A percentile compares a stretch with the other conserved stretches of the same genome.
These are phyloP conservation scores for Aphelocoma californica DNA, from an alignment of 2,797 vertebrate genomes.

Conservation along the genomic window DNA sequence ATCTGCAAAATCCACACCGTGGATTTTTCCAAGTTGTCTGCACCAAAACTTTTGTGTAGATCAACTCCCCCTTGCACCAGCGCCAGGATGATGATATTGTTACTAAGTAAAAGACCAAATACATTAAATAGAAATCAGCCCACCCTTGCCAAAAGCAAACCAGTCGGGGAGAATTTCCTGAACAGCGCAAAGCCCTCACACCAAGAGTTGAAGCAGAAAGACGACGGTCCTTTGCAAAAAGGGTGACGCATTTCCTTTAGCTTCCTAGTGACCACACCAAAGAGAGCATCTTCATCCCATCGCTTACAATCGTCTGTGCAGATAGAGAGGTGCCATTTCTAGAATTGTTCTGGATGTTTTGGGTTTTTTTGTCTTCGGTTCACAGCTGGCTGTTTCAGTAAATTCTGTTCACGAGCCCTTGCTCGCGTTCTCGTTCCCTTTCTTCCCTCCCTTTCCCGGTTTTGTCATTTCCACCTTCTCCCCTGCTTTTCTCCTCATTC, in stretches of 20 bases:
- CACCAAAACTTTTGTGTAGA: neutral
- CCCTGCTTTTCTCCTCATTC: neutral
- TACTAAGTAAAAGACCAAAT: neutral
- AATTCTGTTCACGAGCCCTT: neutral
- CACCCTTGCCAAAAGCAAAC: neutral
- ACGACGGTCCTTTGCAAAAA: neutral
- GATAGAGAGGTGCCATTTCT: neutral
- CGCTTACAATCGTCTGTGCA: neutral
- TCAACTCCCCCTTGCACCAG: neutral
- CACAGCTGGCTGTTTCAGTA: neutral
- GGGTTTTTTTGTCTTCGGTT: neutral
- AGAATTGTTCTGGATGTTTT: neutral
- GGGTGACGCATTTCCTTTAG: neutral
- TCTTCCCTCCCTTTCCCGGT: neutral
- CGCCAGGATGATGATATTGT: neutral
- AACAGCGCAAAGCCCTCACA: neutral
- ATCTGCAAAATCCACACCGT: neutral
- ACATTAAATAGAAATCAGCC: neutral
- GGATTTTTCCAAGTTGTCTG: slow-evolving; percentile 2
- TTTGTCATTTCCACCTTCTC: neutral
- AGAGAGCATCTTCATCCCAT: neutral
- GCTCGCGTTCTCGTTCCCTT: neutral
- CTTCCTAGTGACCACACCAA: neutral
- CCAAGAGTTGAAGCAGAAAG: neutral
- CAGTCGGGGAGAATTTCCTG: neutral